phyloP scores from a whole-genome alignment of 2,797 vertebrate genomes.

The Trematocara caparti region DNA sequence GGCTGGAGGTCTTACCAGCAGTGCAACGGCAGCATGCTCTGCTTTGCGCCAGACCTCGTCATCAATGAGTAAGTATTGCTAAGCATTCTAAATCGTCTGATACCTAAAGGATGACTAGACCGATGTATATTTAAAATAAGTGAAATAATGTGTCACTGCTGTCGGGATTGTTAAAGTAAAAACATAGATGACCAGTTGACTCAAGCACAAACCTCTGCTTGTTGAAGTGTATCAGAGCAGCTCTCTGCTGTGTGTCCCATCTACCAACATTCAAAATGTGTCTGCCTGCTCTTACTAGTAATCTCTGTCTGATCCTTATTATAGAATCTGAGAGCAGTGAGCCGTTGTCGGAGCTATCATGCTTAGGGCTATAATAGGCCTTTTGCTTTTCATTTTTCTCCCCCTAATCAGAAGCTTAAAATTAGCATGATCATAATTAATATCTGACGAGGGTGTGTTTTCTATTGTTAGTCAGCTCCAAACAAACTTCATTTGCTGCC shows the following conservation, averaged over 20 bases:
- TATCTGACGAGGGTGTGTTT: constrained; percentile 7
- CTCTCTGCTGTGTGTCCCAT: not conserved
- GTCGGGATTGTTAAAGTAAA: not conserved
- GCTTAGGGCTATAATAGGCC: not conserved
- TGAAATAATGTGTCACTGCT: not conserved
- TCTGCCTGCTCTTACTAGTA: constrained; percentile 33
- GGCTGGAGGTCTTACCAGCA: constrained; percentile 98
- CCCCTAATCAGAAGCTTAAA: constrained; percentile 1
- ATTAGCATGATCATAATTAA: constrained; percentile 11
- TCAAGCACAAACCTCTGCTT: not conserved
- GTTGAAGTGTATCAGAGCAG: not conserved
- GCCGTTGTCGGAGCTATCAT: not conserved
- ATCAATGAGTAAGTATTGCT: constrained; percentile 87
- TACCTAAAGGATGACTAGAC: not conserved
- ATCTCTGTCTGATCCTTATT: constrained; percentile 19
- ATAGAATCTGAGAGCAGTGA: not conserved
- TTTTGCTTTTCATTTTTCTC: not conserved
- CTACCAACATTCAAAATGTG: constrained; percentile 3
- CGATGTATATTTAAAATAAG: not conserved
- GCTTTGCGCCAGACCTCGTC: constrained; percentile 94
- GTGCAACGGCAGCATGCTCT: constrained; percentile 86
- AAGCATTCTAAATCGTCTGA: not conserved
- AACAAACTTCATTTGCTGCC: not conserved
- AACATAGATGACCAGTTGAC: not conserved
- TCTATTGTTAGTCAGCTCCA: not conserved